phyloP scores from a whole-genome alignment of 2,113 vertebrate species.

The Pteropus alecto region DNA sequence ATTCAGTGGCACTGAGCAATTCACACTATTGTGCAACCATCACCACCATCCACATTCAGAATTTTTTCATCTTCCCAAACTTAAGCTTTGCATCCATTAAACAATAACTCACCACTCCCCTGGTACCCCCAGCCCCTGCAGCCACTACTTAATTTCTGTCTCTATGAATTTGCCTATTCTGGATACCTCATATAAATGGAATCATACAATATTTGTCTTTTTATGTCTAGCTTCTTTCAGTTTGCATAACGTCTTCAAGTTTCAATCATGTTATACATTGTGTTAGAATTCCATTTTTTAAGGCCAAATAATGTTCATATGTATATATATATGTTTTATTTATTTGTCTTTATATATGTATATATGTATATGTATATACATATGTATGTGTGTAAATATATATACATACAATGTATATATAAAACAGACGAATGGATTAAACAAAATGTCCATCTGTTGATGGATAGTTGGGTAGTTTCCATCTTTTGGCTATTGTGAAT shows the following conservation, averaged over 20 bases:
- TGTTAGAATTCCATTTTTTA: slow-evolving; percentile 10
- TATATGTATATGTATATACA: background rate
- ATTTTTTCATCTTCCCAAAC: background rate
- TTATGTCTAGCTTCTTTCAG: background rate
- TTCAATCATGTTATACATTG: background rate
- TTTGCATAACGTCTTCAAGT: background rate
- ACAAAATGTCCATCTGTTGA: background rate
- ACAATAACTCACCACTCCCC: background rate
- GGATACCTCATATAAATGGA: background rate
- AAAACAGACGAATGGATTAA: background rate
- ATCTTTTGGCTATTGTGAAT: background rate
- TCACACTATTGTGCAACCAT: background rate
- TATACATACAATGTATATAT: background rate
- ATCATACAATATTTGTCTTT: background rate
- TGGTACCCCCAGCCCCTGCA: background rate
- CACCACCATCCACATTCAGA: background rate
- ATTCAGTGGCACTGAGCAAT: background rate
- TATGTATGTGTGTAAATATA: background rate
- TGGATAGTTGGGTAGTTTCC: background rate
- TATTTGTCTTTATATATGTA: too few relatives aligned
- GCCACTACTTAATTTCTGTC: background rate
- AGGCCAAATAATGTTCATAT: background rate
- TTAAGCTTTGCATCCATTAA: background rate
- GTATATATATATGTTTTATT: too few relatives aligned
- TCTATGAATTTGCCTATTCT: background rate